Conservation (phyloP, 2,888 invertebrate species). For the Metopia argyrocephala region DNA sequence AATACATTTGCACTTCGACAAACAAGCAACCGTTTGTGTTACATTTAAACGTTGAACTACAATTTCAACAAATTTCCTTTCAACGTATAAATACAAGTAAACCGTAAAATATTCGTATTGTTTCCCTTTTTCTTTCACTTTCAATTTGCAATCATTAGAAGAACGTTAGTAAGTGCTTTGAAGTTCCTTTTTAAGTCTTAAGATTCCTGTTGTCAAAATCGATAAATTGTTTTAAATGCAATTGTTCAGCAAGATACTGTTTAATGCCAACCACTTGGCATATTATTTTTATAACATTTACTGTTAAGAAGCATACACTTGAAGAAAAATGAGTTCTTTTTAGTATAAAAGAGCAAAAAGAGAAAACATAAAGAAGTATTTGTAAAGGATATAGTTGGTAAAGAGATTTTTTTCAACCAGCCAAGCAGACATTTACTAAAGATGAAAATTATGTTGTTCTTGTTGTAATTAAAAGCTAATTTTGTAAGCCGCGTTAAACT, state of each 20-base stretch:
- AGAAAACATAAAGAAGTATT: neutral
- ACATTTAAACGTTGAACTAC: neutral
- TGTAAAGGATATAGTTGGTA: no score
- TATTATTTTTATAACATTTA: slow-evolving; percentile 9
- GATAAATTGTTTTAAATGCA: slow-evolving; percentile 14
- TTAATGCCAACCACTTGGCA: neutral
- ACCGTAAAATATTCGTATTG: neutral
- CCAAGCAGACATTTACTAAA: no score
- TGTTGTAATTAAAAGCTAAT: no score
- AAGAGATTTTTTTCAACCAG: no score
- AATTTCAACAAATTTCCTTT: neutral
- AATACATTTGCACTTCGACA: neutral
- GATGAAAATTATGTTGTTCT: no score
- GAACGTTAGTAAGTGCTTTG: neutral
- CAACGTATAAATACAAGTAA: neutral
- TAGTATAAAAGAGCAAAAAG: no score
- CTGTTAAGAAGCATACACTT: neutral
- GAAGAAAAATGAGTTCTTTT: neutral
- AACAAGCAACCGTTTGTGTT: neutral
- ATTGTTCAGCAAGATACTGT: slow-evolving; percentile 16
- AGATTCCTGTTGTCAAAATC: neutral
- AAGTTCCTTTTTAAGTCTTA: neutral
- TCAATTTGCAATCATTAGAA: neutral
- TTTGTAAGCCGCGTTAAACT: no score
- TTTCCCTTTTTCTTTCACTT: neutral